phyloP scores from a whole-genome alignment of 1,140 invertebrate genomes.

The Heterodera carotae region DNA sequence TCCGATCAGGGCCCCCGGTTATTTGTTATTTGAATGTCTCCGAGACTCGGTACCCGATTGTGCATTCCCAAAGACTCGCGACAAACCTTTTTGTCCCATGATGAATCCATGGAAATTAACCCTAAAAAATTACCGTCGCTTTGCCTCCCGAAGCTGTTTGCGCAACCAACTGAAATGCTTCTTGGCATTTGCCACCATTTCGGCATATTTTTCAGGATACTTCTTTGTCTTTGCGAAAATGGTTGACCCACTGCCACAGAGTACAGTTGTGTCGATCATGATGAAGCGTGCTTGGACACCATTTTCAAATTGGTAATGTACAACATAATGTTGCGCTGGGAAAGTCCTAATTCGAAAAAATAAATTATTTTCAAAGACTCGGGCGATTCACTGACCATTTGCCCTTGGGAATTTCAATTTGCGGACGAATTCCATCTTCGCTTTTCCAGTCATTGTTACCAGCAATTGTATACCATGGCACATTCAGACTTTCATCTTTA shows the following conservation, averaged over 20 bases:
- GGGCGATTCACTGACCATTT: neutral
- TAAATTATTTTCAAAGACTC: too few relatives aligned
- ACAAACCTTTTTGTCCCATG: too few relatives aligned
- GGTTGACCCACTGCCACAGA: neutral
- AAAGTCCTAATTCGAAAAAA: neutral
- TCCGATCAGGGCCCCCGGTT: too few relatives aligned
- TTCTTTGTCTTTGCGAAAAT: neutral
- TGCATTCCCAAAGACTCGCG: too few relatives aligned
- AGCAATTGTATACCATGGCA: slow-evolving; percentile 2
- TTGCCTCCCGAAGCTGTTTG: neutral
- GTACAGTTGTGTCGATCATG: neutral
- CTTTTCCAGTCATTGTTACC: neutral
- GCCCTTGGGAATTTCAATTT: neutral
- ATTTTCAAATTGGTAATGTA: neutral
- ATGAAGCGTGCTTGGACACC: neutral
- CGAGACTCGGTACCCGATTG: too few relatives aligned
- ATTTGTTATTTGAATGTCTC: too few relatives aligned
- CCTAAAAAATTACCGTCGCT: neutral
- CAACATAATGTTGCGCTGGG: neutral
- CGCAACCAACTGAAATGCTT: neutral
- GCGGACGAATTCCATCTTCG: neutral
- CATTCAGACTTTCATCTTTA: neutral
- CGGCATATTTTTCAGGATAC: neutral
- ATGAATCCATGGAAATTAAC: neutral
- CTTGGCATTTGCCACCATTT: neutral